Conservation (phyloP, 2,797 vertebrate genomes). For the Tenualosa ilisha region DNA sequence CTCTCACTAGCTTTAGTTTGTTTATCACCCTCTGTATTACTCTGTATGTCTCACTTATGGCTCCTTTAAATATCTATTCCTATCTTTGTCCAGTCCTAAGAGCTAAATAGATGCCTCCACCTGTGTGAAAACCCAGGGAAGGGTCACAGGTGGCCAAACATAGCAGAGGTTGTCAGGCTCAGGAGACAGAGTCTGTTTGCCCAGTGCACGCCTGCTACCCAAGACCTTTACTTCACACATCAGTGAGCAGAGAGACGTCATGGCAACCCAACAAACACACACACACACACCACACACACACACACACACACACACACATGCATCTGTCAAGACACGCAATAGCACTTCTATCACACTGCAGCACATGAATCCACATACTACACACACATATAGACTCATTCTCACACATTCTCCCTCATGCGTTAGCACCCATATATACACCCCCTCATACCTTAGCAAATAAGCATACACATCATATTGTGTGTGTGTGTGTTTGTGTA, state of each 20-base stretch:
- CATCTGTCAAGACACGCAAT: background rate
- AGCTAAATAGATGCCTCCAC: no score
- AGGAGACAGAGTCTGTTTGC: background rate
- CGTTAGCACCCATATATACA: background rate
- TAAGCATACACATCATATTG: background rate
- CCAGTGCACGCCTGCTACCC: background rate
- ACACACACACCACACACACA: background rate
- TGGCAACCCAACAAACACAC: background rate
- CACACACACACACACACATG: background rate
- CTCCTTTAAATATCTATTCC: background rate
- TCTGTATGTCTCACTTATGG: no score
- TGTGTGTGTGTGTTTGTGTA: no score
- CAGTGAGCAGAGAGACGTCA: background rate
- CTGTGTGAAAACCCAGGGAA: background rate
- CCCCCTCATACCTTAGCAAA: background rate
- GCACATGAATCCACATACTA: background rate
- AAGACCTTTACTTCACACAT: background rate
- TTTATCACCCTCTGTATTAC: background rate
- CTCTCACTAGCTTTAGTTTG: no score
- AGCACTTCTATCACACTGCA: background rate
- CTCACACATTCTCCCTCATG: background rate
- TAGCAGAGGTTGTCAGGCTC: background rate
- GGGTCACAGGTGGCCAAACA: background rate
- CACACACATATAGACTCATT: background rate
- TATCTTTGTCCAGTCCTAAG: background rate